A percentile compares a stretch with the other conserved stretches of the same genome.
Conservation (phyloP, 1,140 invertebrate species). For the Drosophila triauraria region DNA sequence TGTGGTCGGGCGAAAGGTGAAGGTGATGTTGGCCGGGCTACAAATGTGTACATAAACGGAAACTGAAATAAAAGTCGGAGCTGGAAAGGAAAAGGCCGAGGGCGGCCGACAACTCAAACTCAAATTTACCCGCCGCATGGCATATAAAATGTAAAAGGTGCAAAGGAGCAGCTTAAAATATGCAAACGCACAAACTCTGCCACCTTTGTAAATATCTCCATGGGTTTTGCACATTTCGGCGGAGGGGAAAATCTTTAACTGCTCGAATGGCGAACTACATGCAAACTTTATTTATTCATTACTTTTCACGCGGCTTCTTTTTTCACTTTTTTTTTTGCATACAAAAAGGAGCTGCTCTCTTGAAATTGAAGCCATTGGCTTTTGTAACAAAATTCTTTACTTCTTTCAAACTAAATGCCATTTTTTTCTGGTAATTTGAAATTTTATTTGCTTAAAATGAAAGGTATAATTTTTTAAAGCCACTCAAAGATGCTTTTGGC, state of each 20-base stretch:
- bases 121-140: slow-evolving; percentile 57
- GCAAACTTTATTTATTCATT: slow-evolving; percentile 71
- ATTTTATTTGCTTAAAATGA: neutral
- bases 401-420: neutral
- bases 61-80: slow-evolving; percentile 73
- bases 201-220: slow-evolving; percentile 13
- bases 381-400: neutral
- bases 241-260: slow-evolving; percentile 57
- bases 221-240: slow-evolving; percentile 19
- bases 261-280: slow-evolving; percentile 38
- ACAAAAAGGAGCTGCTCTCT: neutral
- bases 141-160: slow-evolving; percentile 75
- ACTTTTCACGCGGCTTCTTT: slow-evolving; percentile 49
- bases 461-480: neutral
- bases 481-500: neutral
- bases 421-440: neutral
- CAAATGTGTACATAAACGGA: slow-evolving; percentile 77
- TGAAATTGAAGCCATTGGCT: slow-evolving; percentile 6
- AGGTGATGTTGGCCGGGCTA: slow-evolving; percentile 73
- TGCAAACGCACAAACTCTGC: slow-evolving; percentile 41
- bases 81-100: slow-evolving; percentile 27
- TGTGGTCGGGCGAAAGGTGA: slow-evolving; percentile 66
- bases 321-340: slow-evolving; percentile 19
- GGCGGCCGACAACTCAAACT: slow-evolving; percentile 52
- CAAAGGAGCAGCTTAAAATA: slow-evolving; percentile 62